phyloP scores from a whole-genome alignment of 2,113 vertebrate genomes.

The Ondatra zibethicus region DNA sequence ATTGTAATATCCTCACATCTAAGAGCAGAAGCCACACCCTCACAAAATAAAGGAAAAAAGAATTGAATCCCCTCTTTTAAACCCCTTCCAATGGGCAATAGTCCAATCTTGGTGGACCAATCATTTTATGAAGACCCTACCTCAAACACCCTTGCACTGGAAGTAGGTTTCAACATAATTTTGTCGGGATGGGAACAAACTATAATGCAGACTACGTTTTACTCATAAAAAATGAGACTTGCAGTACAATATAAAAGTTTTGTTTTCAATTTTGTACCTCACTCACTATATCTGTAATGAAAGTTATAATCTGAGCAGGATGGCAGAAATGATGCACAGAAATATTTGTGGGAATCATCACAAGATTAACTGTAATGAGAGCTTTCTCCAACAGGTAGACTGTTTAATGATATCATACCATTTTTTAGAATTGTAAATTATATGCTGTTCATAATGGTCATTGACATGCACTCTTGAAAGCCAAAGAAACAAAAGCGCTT shows the following conservation, averaged over 20 bases:
- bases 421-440: conserved; percentile 58
- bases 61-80: not conserved
- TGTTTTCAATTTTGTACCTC: not conserved
- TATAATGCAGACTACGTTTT: not conserved
- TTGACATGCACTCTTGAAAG: conserved; percentile 63
- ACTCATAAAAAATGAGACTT: not conserved
- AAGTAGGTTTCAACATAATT: not conserved
- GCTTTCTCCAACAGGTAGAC: not conserved
- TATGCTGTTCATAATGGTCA: conserved; percentile 65
- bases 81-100: not conserved
- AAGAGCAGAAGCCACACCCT: not conserved
- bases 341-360: conserved; percentile 11
- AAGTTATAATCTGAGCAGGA: not conserved
- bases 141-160: not conserved
- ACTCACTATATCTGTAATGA: not conserved
- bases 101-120: too few species aligned
- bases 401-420: not conserved
- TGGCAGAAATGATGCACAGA: not conserved
- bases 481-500: conserved; percentile 73
- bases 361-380: not conserved
- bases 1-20: accelerated
- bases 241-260: not conserved
- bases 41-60: not conserved
- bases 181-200: not conserved
- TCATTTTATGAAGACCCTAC: too few species aligned